These are phyloP conservation scores for Poecilia velifera DNA, from an alignment of 2,797 vertebrate genomes.

Conservation along the genomic window DNA sequence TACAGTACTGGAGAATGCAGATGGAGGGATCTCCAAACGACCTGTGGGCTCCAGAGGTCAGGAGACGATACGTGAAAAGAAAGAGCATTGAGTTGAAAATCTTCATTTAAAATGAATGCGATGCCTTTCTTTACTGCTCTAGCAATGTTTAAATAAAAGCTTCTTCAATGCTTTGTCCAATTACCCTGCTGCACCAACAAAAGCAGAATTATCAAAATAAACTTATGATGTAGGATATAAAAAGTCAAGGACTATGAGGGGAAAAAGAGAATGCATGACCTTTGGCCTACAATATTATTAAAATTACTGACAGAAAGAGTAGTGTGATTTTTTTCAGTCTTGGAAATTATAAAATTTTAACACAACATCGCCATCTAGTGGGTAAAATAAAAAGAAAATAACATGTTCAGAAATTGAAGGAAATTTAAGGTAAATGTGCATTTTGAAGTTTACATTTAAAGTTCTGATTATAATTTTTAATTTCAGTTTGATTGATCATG, in stretches of 20 bases:
- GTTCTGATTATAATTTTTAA: background rate
- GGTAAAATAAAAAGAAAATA: background rate
- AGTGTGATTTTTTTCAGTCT: background rate
- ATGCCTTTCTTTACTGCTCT: background rate
- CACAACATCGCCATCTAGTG: conserved; percentile 42
- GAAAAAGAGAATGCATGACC: background rate
- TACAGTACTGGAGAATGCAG: background rate
- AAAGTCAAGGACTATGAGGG: background rate
- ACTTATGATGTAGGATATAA: background rate
- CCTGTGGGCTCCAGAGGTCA: background rate
- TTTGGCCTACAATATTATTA: background rate
- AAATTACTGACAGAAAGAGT: background rate
- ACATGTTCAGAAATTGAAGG: background rate
- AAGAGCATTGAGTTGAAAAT: background rate
- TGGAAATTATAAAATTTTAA: background rate
- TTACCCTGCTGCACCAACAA: background rate
- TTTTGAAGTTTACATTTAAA: background rate
- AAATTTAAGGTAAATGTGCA: background rate
- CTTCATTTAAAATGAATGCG: background rate
- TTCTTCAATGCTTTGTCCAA: background rate
- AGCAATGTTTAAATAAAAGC: background rate
- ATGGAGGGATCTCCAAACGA: conserved; percentile 4
- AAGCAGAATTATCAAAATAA: background rate
- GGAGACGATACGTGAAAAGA: background rate
- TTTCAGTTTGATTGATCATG: background rate